Evolutionary conservation across 2,797 vertebrate species (phyloP).

Genomic region (Psittacula derbiana): DNA sequence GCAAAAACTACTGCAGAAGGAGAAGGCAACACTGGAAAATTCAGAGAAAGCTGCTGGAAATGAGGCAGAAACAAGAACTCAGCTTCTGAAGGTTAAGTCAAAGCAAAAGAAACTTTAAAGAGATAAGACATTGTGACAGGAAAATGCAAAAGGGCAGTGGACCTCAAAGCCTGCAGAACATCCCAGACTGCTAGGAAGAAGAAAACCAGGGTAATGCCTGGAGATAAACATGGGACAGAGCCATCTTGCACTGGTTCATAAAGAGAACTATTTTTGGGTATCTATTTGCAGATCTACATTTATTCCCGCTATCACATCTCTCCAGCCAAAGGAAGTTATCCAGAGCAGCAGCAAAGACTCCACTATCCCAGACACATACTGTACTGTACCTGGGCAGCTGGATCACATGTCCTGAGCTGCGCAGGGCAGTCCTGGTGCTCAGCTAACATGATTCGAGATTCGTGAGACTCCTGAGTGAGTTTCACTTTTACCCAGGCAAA

Average conservation of each 20-base stretch:
- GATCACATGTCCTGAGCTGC: neutral
- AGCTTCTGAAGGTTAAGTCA: neutral
- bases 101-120: neutral
- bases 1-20: neutral
- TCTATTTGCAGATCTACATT: neutral
- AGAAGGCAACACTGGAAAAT: neutral
- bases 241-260: neutral
- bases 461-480: neutral
- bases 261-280: neutral
- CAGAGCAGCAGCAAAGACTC: neutral
- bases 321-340: neutral
- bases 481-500: neutral
- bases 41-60: neutral
- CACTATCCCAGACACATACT: neutral
- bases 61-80: neutral
- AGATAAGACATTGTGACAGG: accelerated
- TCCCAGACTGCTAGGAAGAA: accelerated
- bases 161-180: neutral
- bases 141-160: neutral
- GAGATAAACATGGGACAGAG: neutral
- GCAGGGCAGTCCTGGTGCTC: accelerated
- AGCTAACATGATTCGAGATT: accelerated
- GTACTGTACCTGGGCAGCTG: neutral
- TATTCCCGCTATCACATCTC: neutral
- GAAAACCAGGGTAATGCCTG: neutral